These are phyloP conservation scores for Cydia strobilella DNA, from an alignment of 1,140 invertebrate species.

Conservation along the genomic window DNA sequence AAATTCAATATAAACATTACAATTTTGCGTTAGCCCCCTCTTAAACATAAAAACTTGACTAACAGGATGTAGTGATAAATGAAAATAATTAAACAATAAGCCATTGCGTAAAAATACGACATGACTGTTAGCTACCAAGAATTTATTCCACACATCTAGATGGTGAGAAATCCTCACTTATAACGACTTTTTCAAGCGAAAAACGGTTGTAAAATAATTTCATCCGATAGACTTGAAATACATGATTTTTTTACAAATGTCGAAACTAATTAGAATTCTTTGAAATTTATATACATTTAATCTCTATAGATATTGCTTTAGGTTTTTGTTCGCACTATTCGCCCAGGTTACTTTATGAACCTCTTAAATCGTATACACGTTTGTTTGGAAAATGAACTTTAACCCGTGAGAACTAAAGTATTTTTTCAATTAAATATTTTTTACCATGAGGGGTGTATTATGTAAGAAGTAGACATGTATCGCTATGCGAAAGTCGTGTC, in stretches of 20 bases:
- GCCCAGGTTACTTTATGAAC: background rate
- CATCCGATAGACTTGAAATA: background rate
- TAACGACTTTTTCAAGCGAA: background rate
- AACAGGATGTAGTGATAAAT: background rate
- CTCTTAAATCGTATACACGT: background rate
- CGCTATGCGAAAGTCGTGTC: slow-evolving; percentile 24
- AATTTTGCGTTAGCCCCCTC: too few relatives aligned
- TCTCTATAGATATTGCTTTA: background rate
- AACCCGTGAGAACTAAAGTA: background rate
- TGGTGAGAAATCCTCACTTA: background rate
- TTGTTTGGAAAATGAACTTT: background rate
- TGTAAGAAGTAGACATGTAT: slow-evolving; percentile 3
- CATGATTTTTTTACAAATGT: slow-evolving; percentile 13
- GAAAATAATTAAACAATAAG: background rate
- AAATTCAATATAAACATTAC: too few relatives aligned
- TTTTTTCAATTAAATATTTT: background rate
- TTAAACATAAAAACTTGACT: too few relatives aligned
- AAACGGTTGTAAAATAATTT: background rate
- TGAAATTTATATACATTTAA: slow-evolving; percentile 17
- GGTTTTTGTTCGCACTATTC: slow-evolving; percentile 5
- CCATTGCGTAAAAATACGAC: background rate
- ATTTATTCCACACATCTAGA: background rate
- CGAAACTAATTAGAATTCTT: slow-evolving; percentile 23
- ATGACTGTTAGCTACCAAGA: background rate
- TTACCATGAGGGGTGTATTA: background rate